Evolutionary conservation across 1,140 invertebrate genomes (phyloP), one percentile per base, ranked within the genome.

Genomic region (Brachystomella parvula): DNA sequence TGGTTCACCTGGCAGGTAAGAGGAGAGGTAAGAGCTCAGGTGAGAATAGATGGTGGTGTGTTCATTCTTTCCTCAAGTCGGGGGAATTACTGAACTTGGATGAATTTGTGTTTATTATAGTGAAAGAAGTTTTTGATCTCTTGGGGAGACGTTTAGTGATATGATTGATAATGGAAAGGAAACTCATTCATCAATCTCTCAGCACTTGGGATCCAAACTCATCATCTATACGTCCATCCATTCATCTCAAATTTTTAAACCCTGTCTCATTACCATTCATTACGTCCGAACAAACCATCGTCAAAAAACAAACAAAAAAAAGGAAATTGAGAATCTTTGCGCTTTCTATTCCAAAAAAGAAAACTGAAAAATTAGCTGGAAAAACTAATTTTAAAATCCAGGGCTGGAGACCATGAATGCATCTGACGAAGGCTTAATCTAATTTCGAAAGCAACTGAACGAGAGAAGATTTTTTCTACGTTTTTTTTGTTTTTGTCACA

Each of bases 191-290:
- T 53, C 49, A 53, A 53, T 53, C 49, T 53, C 49, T 53, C 49
- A 53, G 49, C 49, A 53, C 49, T 53, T n/a, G 9, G 49, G 15
- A 12, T 53, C 24, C 24, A n/a, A n/a, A n/a, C 9, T 53, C 49
- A 26, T 24, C 24, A 9, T 12, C n/a, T 44, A n/a, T 9, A 9
- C 9, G 39, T 12, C 12, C 3, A 6, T 24, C 24, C 49, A 53
- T 53, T 53, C 12, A 15, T 53, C 49, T 24, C 49, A 9, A 6
- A 6, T 39, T 19, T 19, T 6, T 39, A 53, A n/a, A n/a, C n/a
- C 49, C 49, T 19, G 49, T 53, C 49, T 53, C 49, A 53, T 53
- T 53, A 53, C 49, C 39, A 44, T 44, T 44, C 9, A 44, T 9
- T 9, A n/a, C 39, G 9, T n/a, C 39, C 39, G 39, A 9, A 44